Evolutionary conservation across 2,888 invertebrate species (phyloP).

Genomic region (Oithona nana): DNA sequence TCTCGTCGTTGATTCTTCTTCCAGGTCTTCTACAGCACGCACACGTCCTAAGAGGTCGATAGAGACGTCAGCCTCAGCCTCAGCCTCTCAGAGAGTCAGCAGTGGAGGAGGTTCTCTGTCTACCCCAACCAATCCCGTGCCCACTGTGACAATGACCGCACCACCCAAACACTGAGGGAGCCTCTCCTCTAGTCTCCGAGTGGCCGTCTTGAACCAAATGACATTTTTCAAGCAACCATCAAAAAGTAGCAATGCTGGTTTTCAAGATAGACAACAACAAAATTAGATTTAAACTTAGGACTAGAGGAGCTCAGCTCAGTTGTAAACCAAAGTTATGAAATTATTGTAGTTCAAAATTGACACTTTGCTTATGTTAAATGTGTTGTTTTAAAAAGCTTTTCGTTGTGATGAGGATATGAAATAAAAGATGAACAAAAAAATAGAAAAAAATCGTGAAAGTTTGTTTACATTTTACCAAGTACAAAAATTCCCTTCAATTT

Average conservation of each 20-base stretch:
- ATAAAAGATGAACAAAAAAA: too few relatives aligned
- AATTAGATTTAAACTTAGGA: background rate
- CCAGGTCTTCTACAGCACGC: background rate
- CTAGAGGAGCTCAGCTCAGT: background rate
- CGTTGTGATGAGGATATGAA: too few relatives aligned
- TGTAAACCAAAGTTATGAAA: too few relatives aligned
- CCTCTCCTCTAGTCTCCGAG: background rate
- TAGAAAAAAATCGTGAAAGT: too few relatives aligned
- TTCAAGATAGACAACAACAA: background rate
- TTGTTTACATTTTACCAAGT: too few relatives aligned
- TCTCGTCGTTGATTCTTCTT: too few relatives aligned
- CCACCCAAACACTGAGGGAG: background rate
- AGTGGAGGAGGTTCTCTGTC: background rate
- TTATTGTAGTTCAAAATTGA: too few relatives aligned
- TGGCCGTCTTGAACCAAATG: background rate
- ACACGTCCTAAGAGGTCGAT: background rate
- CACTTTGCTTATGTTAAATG: too few relatives aligned
- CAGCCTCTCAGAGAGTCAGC: too few relatives aligned
- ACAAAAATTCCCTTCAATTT: too few relatives aligned
- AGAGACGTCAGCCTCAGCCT: background rate
- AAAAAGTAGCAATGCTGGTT: background rate
- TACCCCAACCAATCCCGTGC: background rate
- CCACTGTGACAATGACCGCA: background rate
- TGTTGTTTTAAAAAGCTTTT: too few relatives aligned
- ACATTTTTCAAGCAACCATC: background rate